Conservation (phyloP, 2,113 vertebrate species). For the Petrocephalus microphthalmus region DNA sequence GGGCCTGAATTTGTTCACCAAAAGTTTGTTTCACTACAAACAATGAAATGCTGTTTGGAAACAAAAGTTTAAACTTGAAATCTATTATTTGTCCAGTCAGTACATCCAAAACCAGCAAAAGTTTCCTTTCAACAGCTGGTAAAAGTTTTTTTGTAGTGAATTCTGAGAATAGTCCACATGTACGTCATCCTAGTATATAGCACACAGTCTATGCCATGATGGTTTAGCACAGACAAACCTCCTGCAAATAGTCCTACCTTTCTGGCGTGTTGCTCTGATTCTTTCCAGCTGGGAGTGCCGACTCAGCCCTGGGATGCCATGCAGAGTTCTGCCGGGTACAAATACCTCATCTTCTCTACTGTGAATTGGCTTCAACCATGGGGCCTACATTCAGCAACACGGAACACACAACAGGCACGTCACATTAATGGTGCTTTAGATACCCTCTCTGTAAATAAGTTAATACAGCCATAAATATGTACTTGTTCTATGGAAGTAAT, state of each 20-base stretch:
- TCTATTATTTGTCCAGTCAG: not conserved
- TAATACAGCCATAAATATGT: not conserved
- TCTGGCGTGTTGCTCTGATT: not conserved
- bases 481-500: slow-evolving; percentile 31
- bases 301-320: not conserved
- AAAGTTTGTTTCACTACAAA: not conserved
- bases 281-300: not conserved
- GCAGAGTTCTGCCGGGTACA: not conserved
- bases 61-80: not conserved
- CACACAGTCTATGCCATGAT: not conserved
- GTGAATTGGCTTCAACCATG: not conserved
- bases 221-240: not conserved
- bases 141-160: not conserved
- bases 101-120: not conserved
- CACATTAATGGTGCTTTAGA: not conserved
- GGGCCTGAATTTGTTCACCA: not conserved
- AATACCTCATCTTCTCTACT: not conserved
- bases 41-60: not conserved
- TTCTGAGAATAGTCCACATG: not conserved
- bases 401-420: not conserved
- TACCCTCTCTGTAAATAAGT: not conserved
- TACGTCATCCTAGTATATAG: not conserved
- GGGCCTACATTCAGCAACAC: not conserved
- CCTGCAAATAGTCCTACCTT: not conserved
- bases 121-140: not conserved